Percentiles rank a stretch among this genome's conserved stretches.
Evolutionary conservation across 2,797 vertebrate genomes (phyloP).

Genomic region (Xenopus petersii): DNA sequence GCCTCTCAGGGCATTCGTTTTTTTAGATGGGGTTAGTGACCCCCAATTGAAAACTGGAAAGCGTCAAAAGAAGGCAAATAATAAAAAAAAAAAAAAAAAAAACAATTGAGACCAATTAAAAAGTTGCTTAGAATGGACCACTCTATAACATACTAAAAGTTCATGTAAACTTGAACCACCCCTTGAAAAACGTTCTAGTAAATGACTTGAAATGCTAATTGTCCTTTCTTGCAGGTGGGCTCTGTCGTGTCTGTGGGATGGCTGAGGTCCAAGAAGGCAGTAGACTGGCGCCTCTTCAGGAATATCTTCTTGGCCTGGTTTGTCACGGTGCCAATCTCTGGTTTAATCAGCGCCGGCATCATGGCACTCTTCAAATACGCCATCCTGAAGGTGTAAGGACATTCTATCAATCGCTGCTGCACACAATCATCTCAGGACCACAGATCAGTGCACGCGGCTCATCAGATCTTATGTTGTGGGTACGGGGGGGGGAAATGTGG

Average conservation of each 20-base stretch:
- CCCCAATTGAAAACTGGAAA: too few species aligned
- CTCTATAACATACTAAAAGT: too few species aligned
- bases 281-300: constrained; percentile 91
- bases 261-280: constrained; percentile 90
- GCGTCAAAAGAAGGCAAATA: too few species aligned
- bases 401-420: constrained; percentile 2
- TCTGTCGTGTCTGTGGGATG: constrained; percentile 93
- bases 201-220: background rate
- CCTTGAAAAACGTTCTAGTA: too few species aligned
- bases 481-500: constrained; percentile 9
- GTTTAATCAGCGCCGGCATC: constrained; percentile 87
- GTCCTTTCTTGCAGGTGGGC: constrained; percentile 74
- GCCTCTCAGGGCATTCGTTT: too few species aligned
- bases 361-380: constrained; percentile 84
- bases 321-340: constrained; percentile 91
- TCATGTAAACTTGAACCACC: too few species aligned
- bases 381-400: constrained; percentile 55
- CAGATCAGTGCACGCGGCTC: constrained; percentile 44
- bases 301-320: constrained; percentile 98
- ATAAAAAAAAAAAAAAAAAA: too few species aligned
- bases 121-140: too few species aligned
- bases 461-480: constrained; percentile 40
- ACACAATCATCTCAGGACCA: constrained; percentile 42
- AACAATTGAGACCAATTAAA: too few species aligned
- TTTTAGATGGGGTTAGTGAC: too few species aligned